Conservation (phyloP, 2,888 invertebrate species). For the Hypolimnas misippus region DNA sequence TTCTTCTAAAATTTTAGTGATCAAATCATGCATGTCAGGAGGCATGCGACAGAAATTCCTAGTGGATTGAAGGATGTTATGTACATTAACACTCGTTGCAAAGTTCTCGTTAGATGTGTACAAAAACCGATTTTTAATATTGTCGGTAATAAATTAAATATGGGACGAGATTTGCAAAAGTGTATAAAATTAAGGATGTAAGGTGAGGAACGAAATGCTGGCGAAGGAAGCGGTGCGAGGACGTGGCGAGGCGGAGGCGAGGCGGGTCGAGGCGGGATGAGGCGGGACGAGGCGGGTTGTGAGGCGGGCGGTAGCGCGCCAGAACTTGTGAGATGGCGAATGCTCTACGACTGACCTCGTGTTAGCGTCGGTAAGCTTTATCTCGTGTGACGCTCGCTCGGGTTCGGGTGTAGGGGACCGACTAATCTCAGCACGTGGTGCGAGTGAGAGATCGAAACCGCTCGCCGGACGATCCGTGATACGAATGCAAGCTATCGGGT, state of each 20-base stretch:
- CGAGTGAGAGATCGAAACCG: conserved; percentile 74
- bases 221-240: conserved; percentile 37
- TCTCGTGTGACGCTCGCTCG: conserved; percentile 68
- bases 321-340: conserved; percentile 84
- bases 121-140: not conserved
- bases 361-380: conserved; percentile 68
- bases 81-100: conserved; percentile 14
- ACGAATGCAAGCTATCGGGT: conserved; percentile 82
- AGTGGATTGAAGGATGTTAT: not conserved
- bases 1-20: not conserved
- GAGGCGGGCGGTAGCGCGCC: conserved; percentile 57
- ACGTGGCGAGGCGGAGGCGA: conserved; percentile 37
- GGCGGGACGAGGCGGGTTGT: conserved; percentile 36
- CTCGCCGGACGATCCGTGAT: conserved; percentile 78
- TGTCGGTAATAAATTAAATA: not conserved
- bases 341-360: conserved; percentile 82
- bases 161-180: conserved; percentile 44
- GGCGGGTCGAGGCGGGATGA: conserved; percentile 43
- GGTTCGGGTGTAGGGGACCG: conserved; percentile 64
- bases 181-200: conserved; percentile 23
- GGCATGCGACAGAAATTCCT: conserved; percentile 17
- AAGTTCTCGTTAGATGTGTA: conserved; percentile 15
- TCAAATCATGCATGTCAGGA: not conserved
- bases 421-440: conserved; percentile 65
- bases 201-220: too few relatives aligned